Evolutionary conservation across 2,797 vertebrate genomes (phyloP).

Genomic region (Sebastes aleutianus): DNA sequence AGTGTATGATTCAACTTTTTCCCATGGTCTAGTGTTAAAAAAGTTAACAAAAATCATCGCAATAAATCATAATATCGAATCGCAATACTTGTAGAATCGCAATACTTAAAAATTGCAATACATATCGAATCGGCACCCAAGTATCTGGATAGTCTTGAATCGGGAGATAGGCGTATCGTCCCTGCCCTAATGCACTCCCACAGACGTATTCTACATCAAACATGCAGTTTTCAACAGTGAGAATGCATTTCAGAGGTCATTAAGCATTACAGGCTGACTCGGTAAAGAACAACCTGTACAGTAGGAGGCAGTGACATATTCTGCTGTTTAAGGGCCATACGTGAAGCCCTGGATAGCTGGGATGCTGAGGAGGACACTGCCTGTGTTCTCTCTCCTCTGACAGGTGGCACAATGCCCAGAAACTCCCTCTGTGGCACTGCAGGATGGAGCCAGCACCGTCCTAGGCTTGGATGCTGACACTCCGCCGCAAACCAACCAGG

Average conservation of each 20-base stretch:
- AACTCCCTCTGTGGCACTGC: conserved; percentile 29
- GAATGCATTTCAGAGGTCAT: conserved; percentile 11
- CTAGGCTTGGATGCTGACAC: conserved; percentile 23
- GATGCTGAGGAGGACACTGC: conserved; percentile 49
- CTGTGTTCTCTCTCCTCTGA: conserved; percentile 47
- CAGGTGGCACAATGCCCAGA: conserved; percentile 54
- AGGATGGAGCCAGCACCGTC: conserved; percentile 39
- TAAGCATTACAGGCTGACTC: neutral
- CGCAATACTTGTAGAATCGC: no score
- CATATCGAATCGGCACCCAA: no score
- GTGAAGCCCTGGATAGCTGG: conserved; percentile 30
- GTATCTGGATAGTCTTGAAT: fast-evolving
- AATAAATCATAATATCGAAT: no score
- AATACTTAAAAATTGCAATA: no score
- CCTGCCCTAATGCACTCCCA: neutral
- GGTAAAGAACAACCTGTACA: neutral
- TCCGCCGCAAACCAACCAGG: neutral
- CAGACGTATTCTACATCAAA: neutral
- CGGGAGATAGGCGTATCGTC: no score
- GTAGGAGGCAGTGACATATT: conserved; percentile 1
- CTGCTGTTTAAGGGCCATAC: conserved; percentile 36
- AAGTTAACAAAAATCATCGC: no score
- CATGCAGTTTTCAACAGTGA: neutral
- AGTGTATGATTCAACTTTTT: no score
- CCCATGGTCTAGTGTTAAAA: no score